Conservation (phyloP, 2,888 invertebrate species). For the Myopa tessellatipennis region DNA sequence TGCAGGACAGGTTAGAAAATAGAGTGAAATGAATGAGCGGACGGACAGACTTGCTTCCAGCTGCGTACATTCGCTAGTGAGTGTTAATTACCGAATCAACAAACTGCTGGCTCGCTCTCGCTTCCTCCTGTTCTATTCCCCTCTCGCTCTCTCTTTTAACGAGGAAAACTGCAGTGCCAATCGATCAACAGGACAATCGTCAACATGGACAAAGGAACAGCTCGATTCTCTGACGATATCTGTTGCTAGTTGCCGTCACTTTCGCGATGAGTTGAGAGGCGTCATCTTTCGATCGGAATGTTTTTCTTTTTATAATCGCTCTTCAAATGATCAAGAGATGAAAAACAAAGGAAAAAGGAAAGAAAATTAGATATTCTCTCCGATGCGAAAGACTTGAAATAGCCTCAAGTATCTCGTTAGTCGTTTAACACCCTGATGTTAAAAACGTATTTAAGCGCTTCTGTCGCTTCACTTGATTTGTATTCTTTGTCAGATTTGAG, state of each 20-base stretch:
- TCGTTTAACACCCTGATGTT: slow-evolving; percentile 51
- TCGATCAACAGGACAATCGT: too few species aligned
- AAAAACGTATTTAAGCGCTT: slow-evolving; percentile 43
- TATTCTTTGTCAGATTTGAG: neutral
- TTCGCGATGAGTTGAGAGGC: neutral
- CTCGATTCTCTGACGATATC: slow-evolving; percentile 2
- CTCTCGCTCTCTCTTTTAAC: too few species aligned
- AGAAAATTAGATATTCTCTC: neutral
- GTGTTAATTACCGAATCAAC: slow-evolving; percentile 5
- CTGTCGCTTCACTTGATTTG: slow-evolving; percentile 37
- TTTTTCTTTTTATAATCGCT: too few species aligned
- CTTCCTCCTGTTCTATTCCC: too few species aligned
- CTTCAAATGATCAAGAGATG: neutral
- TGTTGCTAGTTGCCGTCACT: neutral
- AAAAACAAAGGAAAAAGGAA: neutral
- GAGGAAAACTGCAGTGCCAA: too few species aligned
- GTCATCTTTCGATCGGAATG: neutral
- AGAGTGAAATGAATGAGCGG: neutral
- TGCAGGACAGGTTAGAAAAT: too few species aligned
- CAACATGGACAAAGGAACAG: too few species aligned
- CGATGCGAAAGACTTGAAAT: too few species aligned
- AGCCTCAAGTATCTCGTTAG: slow-evolving; percentile 47
- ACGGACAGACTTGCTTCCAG: neutral
- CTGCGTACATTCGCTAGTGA: neutral
- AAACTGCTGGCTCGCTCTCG: neutral